These are phyloP conservation scores for Mesocricetus auratus DNA, from an alignment of 2,113 vertebrate species.

Conservation along the genomic window DNA sequence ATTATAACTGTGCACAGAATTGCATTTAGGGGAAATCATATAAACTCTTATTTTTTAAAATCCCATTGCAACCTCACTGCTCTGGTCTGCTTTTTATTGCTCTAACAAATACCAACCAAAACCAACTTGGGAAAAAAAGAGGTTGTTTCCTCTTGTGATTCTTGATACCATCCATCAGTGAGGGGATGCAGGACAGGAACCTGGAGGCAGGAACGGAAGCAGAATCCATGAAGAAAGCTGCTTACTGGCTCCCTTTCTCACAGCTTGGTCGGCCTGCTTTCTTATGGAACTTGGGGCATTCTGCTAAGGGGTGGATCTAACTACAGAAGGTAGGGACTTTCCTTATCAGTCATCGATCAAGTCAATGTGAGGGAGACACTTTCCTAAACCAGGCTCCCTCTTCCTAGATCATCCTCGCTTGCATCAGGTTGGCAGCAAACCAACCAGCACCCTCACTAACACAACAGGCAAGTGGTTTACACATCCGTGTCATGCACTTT, in stretches of 20 bases:
- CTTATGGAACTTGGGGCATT: not conserved
- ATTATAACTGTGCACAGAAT: no score
- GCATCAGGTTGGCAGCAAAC: not conserved
- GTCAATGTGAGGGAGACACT: not conserved
- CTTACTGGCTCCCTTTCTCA: not conserved
- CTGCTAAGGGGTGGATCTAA: not conserved
- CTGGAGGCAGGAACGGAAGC: not conserved
- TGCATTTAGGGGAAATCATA: not conserved
- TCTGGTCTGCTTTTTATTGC: not conserved
- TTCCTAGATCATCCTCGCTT: not conserved
- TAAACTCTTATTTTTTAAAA: not conserved
- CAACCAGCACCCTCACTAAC: not conserved
- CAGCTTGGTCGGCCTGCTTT: not conserved
- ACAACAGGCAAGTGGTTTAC: no score
- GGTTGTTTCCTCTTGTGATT: not conserved
- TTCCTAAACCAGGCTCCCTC: not conserved
- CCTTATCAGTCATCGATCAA: not conserved
- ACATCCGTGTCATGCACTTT: accelerated
- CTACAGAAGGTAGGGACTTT: not conserved
- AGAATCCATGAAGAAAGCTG: not conserved
- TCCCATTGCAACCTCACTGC: not conserved
- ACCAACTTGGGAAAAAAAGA: not conserved
- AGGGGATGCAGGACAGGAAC: not conserved
- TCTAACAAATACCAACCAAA: not conserved
- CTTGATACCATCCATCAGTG: not conserved